Conservation (phyloP, 2,888 invertebrate species). For the Melanargia galathea region DNA sequence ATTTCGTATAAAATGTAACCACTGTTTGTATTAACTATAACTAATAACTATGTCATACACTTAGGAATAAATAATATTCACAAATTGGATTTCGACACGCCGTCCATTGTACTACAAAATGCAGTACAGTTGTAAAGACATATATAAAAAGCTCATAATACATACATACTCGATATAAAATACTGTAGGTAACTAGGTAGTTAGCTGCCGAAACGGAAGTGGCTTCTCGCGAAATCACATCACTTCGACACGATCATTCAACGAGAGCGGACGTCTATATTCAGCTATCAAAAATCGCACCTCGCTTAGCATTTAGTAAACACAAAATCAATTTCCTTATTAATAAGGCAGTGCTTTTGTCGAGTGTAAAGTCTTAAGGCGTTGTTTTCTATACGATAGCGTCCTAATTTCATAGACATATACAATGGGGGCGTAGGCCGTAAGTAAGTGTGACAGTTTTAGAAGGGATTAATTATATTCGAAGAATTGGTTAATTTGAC, state of each 20-base stretch:
- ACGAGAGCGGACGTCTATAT: slow-evolving; percentile 57
- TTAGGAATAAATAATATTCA: slow-evolving; percentile 43
- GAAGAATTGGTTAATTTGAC: not conserved
- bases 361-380: slow-evolving; percentile 40
- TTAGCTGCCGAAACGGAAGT: slow-evolving; percentile 41
- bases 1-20: slow-evolving; percentile 6
- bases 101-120: slow-evolving; percentile 49
- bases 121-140: slow-evolving; percentile 57
- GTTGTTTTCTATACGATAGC: slow-evolving; percentile 31
- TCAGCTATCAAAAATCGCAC: slow-evolving; percentile 46
- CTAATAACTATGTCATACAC: slow-evolving; percentile 26
- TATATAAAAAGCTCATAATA: slow-evolving; percentile 74
- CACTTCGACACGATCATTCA: slow-evolving; percentile 58
- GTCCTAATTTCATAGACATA: slow-evolving; percentile 31
- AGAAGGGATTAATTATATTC: not conserved
- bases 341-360: slow-evolving; percentile 77
- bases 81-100: slow-evolving; percentile 39
- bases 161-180: slow-evolving; percentile 52
- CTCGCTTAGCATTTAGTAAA: slow-evolving; percentile 51
- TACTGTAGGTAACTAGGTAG: slow-evolving; percentile 35
- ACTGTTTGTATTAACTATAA: slow-evolving; percentile 11
- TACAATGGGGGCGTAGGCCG: slow-evolving; percentile 26
- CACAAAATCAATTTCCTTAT: slow-evolving; percentile 61
- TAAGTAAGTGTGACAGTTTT: not conserved
- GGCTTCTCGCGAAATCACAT: slow-evolving; percentile 45